Base-by-base conservation (phyloP, 2,888 invertebrate species). In the Drosophila aldrichi region DNA sequence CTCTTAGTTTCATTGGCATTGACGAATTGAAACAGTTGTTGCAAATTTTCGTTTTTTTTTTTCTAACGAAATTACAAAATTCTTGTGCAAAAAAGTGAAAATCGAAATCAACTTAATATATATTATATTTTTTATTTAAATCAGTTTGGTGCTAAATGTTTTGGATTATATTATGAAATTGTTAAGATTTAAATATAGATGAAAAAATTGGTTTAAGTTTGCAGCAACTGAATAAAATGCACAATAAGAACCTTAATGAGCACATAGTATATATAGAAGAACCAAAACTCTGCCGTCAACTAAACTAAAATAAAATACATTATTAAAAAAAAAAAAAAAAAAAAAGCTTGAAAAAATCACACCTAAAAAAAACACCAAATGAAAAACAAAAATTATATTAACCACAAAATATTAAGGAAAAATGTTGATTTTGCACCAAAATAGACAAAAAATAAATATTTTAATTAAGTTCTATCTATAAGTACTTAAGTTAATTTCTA, bases 401-500 rank as follows among this genome's bases (percentile, higher is more conserved):
- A 69, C 59, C 74, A 74, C 62, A 70, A 67, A 64, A 65, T 62
- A 48, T 63, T 64, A 70, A 70, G 32, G 32, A 56, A 52, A 63
- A 63, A 49, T 64, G 63, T 71, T 77, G 61, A 75, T 76, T 70
- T 74, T 70, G 77, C 81, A 81, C 69, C 79, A 79, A 79, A 81
- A 61, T 51, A 71, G 70, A 70, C 61, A 46, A 63, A 22, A 29
- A 7, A 29, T n/a, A 51, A 40, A 49, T 20, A 40, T 59, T 48
- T 22, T 54, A 41, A 65, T 52, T 66, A 74, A 80, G 72, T 70
- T 66, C 70, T 74, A 66, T 74, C 1, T 56, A 48, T 82, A 89
- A 81, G 81, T 85, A 77, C 70, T 89, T 87, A 87, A 89, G 88
- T 89, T 87, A 86, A 82, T 81, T 88, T 87, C 86, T 87, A 87